Base-by-base conservation (phyloP, 2,888 invertebrate genomes). In the Sarcophaga subvicina region DNA sequence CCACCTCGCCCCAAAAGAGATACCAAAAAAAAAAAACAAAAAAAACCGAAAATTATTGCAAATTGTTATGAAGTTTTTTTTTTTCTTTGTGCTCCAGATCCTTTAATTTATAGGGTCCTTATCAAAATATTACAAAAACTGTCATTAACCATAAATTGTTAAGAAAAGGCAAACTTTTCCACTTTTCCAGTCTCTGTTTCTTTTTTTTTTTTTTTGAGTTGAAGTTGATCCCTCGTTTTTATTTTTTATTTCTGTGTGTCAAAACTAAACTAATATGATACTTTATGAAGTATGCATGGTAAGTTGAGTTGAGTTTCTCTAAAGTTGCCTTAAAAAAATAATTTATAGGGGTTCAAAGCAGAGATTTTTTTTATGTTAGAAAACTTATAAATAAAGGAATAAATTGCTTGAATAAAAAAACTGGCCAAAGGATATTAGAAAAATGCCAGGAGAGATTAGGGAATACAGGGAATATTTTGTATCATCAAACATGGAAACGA, bases 91-190 rank as follows among this genome's bases (percentile, higher is more conserved):
- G 22, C 17, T 59, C 27, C 37, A 10, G 37, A 72, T 72, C 72
- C 60, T 45, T 62, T 69, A 69, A 54, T 62, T 75, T 69, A 63
- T 54, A 62, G 54, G 12, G 20, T 69, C 6, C 37, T 70, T 81
- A 63, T 76, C 54, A 11, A 71, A 27, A 37, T 45, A 37, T n/a
- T 27, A 67, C 75, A 62, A 54, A 27, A 75, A 69, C 67, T 75
- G 75, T 62, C 69, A 63, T 76, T 63, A 70, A 63, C 47, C 10
- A 80, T 73, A 75, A 80, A 73, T 60, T 72, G 22, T 27, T 25
- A 75, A 47, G 54, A 27, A 59, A 59, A 14, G 54, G 54, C 54
- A 70, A 70, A 25, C 49, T 69, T 69, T 49, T 22, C 17, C n/a
- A 14, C 49, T 69, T 69, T 22, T 12, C 6, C 25, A 4, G 2